These are phyloP conservation scores for Halictus ligatus DNA, from an alignment of 2,888 invertebrate species.

Conservation along the genomic window DNA sequence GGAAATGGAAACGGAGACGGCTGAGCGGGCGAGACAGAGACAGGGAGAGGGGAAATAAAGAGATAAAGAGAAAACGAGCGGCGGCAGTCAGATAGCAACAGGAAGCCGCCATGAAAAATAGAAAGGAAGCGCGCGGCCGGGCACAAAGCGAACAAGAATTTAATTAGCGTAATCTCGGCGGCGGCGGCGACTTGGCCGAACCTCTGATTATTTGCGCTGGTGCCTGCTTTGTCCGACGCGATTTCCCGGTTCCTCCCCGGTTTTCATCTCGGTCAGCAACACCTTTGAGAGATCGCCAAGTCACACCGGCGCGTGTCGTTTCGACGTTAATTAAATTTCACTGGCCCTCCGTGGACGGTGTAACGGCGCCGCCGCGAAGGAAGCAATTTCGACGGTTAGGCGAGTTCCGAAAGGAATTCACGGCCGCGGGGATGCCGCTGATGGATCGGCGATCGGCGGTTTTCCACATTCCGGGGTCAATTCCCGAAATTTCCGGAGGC, in stretches of 20 bases:
- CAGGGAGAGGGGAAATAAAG: not conserved
- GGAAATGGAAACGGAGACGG: not conserved
- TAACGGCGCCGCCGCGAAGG: constrained; percentile 2
- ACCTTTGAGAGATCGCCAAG: constrained; percentile 1
- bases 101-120: not conserved
- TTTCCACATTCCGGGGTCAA: constrained; percentile 19
- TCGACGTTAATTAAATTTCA: constrained; percentile 47
- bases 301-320: not conserved
- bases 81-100: not conserved
- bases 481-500: constrained; percentile 11
- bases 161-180: constrained; percentile 39
- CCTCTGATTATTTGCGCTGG: constrained; percentile 22
- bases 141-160: constrained; percentile 30
- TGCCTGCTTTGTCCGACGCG: constrained; percentile 15
- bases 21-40: not conserved
- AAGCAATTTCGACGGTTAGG: constrained; percentile 13
- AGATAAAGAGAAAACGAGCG: not conserved
- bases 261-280: constrained; percentile 4
- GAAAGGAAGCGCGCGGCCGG: not conserved
- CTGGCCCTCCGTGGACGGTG: not conserved
- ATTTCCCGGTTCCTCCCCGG: not conserved
- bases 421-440: not conserved
- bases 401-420: constrained; percentile 6
- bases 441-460: not conserved
- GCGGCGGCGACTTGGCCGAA: not conserved